These are phyloP conservation scores for Temnothorax ravouxi DNA, from an alignment of 2,888 invertebrate genomes.

Conservation along the genomic window DNA sequence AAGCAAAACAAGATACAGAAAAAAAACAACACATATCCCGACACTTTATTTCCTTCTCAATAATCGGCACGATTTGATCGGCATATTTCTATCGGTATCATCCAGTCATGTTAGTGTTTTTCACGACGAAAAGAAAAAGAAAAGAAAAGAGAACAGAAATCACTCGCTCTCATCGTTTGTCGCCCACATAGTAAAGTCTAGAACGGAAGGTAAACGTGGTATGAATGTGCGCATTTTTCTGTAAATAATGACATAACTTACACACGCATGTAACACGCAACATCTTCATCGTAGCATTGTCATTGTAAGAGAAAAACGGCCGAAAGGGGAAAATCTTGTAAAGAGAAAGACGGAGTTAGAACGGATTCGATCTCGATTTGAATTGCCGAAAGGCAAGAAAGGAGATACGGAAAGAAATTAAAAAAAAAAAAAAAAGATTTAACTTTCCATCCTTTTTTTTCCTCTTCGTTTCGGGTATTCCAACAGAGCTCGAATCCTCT, in stretches of 20 bases:
- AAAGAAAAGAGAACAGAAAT: conserved; percentile 33
- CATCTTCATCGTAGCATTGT: conserved; percentile 69
- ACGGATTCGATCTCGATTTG: conserved; percentile 12
- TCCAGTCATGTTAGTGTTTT: conserved; percentile 51
- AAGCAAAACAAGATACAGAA: conserved; percentile 55
- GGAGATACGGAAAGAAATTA: background rate
- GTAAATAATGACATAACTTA: conserved; percentile 60
- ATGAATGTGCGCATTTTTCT: conserved; percentile 69
- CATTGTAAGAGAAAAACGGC: conserved; percentile 70
- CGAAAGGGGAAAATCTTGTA: background rate
- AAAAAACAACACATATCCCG: conserved; percentile 45
- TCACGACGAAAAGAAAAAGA: conserved; percentile 25
- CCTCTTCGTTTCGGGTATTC: background rate
- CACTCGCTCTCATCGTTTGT: conserved; percentile 46
- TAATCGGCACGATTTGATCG: conserved; percentile 39
- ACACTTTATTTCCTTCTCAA: conserved; percentile 66
- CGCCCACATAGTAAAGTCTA: conserved; percentile 31
- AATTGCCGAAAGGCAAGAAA: conserved; percentile 10
- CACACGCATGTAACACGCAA: conserved; percentile 68
- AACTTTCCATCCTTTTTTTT: background rate
- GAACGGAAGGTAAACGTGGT: conserved; percentile 40
- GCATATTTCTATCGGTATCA: conserved; percentile 44
- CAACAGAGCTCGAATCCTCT: conserved; percentile 53
- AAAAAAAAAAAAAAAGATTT: background rate
- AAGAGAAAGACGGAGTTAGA: conserved; percentile 14